A percentile compares a stretch with the other conserved stretches of the same genome.
phyloP scores from a whole-genome alignment of 2,113 vertebrate genomes.

The Patagioenas fasciata region DNA sequence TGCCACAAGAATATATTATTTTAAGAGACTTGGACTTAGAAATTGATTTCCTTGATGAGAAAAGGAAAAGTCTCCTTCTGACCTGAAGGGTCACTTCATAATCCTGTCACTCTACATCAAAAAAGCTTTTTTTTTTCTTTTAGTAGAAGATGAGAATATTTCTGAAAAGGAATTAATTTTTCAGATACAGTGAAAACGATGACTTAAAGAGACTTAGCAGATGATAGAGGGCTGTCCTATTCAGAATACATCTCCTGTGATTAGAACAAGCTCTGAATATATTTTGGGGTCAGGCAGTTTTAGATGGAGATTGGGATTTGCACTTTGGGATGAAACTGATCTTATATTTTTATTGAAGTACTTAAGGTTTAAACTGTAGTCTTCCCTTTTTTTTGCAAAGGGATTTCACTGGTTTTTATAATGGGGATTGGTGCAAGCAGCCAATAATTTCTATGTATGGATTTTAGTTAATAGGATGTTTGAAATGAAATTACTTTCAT shows the following conservation, averaged over 20 bases:
- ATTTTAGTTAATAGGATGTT: slow-evolving; percentile 74
- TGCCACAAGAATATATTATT: slow-evolving; percentile 85
- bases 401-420: slow-evolving; percentile 66
- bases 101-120: slow-evolving; percentile 78
- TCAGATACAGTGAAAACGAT: slow-evolving; percentile 75
- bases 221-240: slow-evolving; percentile 67
- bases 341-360: slow-evolving; percentile 76
- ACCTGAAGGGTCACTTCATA: slow-evolving; percentile 80
- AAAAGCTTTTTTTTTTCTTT: slow-evolving; percentile 71
- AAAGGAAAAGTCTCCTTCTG: slow-evolving; percentile 83
- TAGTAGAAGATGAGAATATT: slow-evolving; percentile 80
- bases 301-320: slow-evolving; percentile 72
- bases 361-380: slow-evolving; percentile 70
- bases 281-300: slow-evolving; percentile 73
- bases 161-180: slow-evolving; percentile 85
- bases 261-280: slow-evolving; percentile 72
- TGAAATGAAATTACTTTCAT: slow-evolving; percentile 59
- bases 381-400: slow-evolving; percentile 59
- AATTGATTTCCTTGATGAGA: slow-evolving; percentile 89
- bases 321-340: slow-evolving; percentile 73
- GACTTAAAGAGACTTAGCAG: slow-evolving; percentile 75
- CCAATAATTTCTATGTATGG: slow-evolving; percentile 63
- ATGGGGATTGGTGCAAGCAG: slow-evolving; percentile 49
- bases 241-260: slow-evolving; percentile 72
- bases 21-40: slow-evolving; percentile 84